Conservation (phyloP, 2,113 vertebrate genomes). For the Spermophilus dauricus region DNA sequence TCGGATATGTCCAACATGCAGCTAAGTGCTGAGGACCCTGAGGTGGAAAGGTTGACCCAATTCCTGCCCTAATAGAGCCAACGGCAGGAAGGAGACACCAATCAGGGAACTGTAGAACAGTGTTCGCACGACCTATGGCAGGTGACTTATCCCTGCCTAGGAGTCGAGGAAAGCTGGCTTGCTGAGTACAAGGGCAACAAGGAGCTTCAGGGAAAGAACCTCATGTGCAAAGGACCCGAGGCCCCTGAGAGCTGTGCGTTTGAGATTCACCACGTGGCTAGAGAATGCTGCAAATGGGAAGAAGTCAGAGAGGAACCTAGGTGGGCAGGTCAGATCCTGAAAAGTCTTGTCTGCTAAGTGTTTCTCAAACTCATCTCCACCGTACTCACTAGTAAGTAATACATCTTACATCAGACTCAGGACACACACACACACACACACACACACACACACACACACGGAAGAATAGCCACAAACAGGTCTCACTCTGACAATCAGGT, state of each 20-base stretch:
- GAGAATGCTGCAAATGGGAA: neutral
- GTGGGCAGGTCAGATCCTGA: neutral
- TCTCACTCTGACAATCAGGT: too few species aligned
- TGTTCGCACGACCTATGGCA: neutral
- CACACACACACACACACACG: too few species aligned
- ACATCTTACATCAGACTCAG: neutral
- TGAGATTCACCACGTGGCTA: neutral
- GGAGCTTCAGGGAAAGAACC: neutral
- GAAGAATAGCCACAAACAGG: neutral
- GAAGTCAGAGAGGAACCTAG: neutral
- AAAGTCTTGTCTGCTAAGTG: neutral
- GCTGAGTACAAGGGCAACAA: neutral
- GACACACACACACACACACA: neutral
- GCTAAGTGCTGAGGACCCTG: too few species aligned
- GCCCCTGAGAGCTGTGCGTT: neutral
- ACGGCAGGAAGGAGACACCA: neutral
- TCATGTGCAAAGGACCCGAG: neutral
- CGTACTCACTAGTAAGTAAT: neutral
- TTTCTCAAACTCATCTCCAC: neutral
- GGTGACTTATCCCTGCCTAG: neutral
- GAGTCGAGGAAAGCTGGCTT: too few species aligned
- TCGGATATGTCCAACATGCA: accelerated
- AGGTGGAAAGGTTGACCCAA: neutral
- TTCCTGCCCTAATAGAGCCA: neutral
- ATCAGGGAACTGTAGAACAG: accelerated